phyloP scores from a whole-genome alignment of 2,888 invertebrate genomes.

The Ophraella communa region DNA sequence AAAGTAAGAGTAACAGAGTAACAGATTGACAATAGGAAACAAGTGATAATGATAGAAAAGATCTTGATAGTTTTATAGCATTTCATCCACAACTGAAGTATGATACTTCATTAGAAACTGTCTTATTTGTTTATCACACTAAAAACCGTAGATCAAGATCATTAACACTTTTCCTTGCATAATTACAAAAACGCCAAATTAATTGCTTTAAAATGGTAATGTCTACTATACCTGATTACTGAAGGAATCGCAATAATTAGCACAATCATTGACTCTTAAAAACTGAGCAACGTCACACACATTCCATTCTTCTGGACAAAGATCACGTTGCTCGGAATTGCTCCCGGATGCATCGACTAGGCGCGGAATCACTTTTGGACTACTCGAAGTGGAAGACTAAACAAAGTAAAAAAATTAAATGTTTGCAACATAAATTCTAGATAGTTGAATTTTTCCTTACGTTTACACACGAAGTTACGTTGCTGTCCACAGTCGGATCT shows the following conservation, averaged over 20 bases:
- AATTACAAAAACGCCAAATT: too few species aligned
- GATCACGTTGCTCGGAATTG: conserved; percentile 63
- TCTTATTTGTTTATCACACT: too few species aligned
- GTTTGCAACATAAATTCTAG: neutral
- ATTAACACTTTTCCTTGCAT: too few species aligned
- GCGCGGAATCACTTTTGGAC: conserved; percentile 67
- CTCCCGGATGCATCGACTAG: conserved; percentile 66
- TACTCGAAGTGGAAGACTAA: conserved; percentile 56
- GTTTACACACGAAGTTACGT: conserved; percentile 69
- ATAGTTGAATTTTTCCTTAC: conserved; percentile 54
- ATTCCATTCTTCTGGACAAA: conserved; percentile 78
- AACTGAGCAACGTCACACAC: conserved; percentile 88
- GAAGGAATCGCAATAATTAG: conserved; percentile 73
- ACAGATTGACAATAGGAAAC: too few species aligned
- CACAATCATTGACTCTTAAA: conserved; percentile 85
- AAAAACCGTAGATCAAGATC: too few species aligned
- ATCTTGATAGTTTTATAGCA: too few species aligned
- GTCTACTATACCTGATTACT: conserved; percentile 59
- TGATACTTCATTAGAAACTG: too few species aligned
- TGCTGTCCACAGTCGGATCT: conserved; percentile 63
- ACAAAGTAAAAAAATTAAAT: conserved; percentile 32
- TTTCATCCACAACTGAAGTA: too few species aligned
- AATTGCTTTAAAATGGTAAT: neutral
- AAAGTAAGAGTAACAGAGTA: too few species aligned
- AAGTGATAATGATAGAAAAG: too few species aligned